These are phyloP conservation scores for Caenorhabditis virilis DNA, from an alignment of 2,888 invertebrate species.

Conservation along the genomic window DNA sequence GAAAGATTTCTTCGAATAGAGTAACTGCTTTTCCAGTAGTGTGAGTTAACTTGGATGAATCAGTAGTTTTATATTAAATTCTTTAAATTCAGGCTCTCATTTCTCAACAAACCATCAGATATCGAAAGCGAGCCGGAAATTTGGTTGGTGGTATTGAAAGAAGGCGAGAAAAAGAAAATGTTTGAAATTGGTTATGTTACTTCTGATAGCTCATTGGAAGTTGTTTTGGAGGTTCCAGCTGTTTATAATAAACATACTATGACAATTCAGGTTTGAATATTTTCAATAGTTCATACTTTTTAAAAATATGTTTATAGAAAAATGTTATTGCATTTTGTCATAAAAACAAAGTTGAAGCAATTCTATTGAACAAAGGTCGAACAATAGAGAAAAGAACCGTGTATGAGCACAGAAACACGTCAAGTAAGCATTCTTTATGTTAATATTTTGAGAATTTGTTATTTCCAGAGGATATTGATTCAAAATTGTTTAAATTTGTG, in stretches of 20 bases:
- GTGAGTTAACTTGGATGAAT: no score
- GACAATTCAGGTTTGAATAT: constrained; percentile 4
- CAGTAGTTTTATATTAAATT: no score
- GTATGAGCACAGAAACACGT: not conserved
- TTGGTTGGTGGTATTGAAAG: constrained; percentile 22
- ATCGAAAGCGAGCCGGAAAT: constrained; percentile 17
- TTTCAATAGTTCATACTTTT: not conserved
- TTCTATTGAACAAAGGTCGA: constrained; percentile 11
- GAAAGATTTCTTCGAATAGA: constrained; percentile 18
- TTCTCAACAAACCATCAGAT: no score
- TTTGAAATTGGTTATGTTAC: constrained; percentile 16
- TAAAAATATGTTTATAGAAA: constrained; percentile 4
- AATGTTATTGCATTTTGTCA: constrained; percentile 18
- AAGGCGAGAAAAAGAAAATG: not conserved
- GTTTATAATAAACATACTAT: constrained; percentile 15
- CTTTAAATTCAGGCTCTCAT: no score
- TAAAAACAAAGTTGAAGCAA: constrained; percentile 14
- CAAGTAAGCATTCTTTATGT: not conserved
- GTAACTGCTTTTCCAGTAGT: constrained; percentile 37
- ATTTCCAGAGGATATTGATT: constrained; percentile 8
- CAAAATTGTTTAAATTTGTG: constrained; percentile 11
- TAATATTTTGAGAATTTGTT: not conserved
- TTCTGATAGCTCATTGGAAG: constrained; percentile 26
- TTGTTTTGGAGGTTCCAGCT: constrained; percentile 19
- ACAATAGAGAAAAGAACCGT: constrained; percentile 14